Percentiles rank a stretch among this genome's conserved stretches.
phyloP scores from a whole-genome alignment of 2,888 invertebrate genomes.

The Cheiracanthium punctorium region DNA sequence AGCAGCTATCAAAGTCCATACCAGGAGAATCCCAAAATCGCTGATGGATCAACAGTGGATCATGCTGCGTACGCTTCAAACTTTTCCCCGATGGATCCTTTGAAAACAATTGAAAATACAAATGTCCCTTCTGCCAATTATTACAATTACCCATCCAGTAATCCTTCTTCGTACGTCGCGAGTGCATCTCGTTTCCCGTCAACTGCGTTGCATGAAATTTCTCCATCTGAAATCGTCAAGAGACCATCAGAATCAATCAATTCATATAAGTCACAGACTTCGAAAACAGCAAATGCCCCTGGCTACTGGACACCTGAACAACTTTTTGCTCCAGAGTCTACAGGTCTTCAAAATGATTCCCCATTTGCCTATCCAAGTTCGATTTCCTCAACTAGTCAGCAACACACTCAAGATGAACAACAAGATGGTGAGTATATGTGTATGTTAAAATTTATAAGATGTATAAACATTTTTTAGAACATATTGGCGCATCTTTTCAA shows the following conservation, averaged over 20 bases:
- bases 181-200: not conserved
- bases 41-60: not conserved
- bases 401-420: conserved; percentile 33
- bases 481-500: too few relatives aligned
- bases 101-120: not conserved
- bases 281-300: not conserved
- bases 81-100: conserved; percentile 35
- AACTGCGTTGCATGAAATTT: conserved; percentile 41
- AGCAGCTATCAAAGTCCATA: conserved; percentile 7
- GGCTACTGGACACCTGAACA: conserved; percentile 61
- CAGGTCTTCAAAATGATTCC: conserved; percentile 43
- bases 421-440: conserved; percentile 38
- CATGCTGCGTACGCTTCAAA: conserved; percentile 13
- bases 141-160: conserved; percentile 15
- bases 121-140: conserved; percentile 20
- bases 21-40: conserved; percentile 26
- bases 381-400: not conserved
- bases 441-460: not conserved
- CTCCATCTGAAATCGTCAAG: conserved; percentile 11
- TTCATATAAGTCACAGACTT: not conserved
- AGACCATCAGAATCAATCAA: not conserved
- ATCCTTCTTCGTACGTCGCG: not conserved
- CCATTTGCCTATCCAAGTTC: conserved; percentile 37
- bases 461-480: not conserved
- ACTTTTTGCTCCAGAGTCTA: conserved; percentile 33